Evolutionary conservation across 2,797 vertebrate genomes (phyloP).

Genomic region (Diplodus sargus): DNA sequence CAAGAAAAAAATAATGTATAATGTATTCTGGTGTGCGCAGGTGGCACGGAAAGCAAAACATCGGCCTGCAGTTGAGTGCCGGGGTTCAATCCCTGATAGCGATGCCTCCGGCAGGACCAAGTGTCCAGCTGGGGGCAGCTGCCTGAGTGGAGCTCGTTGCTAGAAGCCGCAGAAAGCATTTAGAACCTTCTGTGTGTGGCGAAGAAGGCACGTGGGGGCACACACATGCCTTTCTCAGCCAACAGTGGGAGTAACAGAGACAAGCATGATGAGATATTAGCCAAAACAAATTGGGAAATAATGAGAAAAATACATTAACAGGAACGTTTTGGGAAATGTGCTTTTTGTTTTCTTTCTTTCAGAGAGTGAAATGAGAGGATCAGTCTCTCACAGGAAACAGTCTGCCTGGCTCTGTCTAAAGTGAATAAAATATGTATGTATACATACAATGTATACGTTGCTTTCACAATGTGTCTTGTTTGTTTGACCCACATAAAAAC

Average conservation of each 20-base stretch:
- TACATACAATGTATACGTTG: no score
- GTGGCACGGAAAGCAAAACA: constrained; percentile 4
- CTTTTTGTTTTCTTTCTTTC: not conserved
- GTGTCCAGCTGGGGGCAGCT: constrained; percentile 3
- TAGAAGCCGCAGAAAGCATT: constrained; percentile 12
- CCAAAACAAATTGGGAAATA: not conserved
- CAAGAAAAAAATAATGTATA: not conserved
- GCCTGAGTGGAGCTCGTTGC: not conserved
- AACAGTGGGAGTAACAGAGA: constrained; percentile 3
- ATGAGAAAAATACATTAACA: not conserved
- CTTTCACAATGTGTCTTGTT: not conserved
- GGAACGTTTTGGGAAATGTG: not conserved
- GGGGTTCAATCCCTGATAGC: not conserved
- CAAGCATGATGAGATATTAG: constrained; percentile 8
- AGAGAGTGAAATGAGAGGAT: not conserved
- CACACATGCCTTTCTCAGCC: not conserved
- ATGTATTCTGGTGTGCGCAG: constrained; percentile 16
- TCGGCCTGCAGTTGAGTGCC: not conserved
- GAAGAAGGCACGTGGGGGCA: constrained; percentile 20
- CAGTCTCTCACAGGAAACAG: not conserved
- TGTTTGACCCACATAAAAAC: not conserved
- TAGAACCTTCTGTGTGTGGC: not conserved
- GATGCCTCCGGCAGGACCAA: constrained; percentile 8
- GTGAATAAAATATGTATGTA: not conserved
- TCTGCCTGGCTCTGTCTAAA: not conserved